Evolutionary conservation across 2,888 invertebrate species (phyloP).

Genomic region (Carpatolechia fugitivella): DNA sequence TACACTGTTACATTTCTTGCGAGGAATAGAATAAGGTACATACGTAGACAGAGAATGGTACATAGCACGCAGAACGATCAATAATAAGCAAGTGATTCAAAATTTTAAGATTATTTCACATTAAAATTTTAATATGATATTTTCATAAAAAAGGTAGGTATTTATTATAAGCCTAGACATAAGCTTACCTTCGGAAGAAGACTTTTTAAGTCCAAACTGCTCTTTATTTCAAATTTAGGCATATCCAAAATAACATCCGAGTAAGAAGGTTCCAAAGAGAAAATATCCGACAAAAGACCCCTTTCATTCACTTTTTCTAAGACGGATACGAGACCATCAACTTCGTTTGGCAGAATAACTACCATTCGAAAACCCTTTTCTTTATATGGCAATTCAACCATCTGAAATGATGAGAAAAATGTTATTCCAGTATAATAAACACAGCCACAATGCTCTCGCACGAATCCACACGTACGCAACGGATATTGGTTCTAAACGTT

Average conservation of each 20-base stretch:
- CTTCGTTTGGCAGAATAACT: slow-evolving; percentile 43
- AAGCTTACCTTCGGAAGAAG: slow-evolving; percentile 44
- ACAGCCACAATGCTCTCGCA: too few species aligned
- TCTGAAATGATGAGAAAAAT: slow-evolving; percentile 26
- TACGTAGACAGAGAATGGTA: too few species aligned
- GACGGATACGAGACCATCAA: slow-evolving; percentile 44
- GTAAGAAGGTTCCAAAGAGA: slow-evolving; percentile 32
- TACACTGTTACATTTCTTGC: too few species aligned
- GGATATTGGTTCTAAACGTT: too few species aligned
- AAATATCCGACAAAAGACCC: slow-evolving; percentile 44
- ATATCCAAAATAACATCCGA: slow-evolving; percentile 37
- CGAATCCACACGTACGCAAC: too few species aligned
- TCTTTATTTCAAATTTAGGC: slow-evolving; percentile 51
- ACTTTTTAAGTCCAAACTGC: slow-evolving; percentile 38
- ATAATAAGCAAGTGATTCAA: too few species aligned
- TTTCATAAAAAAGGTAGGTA: too few species aligned
- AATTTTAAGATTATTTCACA: too few species aligned
- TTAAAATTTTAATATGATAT: too few species aligned
- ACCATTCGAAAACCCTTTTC: slow-evolving; percentile 53
- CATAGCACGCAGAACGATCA: too few species aligned
- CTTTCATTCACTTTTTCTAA: slow-evolving; percentile 39
- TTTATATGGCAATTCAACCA: slow-evolving; percentile 54
- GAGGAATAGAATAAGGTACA: too few species aligned
- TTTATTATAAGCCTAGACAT: background rate
- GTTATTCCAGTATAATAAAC: background rate